These are phyloP conservation scores for Bovichtus variegatus DNA, from an alignment of 2,797 vertebrate species.

Conservation along the genomic window DNA sequence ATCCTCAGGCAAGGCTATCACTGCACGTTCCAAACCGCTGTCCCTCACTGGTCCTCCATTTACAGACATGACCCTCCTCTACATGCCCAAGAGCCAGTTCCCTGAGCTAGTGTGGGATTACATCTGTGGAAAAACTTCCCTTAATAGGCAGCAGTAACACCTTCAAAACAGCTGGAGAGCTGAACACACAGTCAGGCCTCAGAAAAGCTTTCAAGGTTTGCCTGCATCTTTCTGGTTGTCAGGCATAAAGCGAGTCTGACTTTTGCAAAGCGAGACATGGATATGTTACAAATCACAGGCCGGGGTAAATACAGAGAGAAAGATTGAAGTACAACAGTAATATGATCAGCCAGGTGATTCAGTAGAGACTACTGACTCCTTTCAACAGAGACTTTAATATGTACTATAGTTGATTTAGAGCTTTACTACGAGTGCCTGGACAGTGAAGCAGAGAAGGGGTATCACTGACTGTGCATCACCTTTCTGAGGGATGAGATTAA, in stretches of 20 bases:
- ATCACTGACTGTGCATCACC: background rate
- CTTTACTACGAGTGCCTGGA: background rate
- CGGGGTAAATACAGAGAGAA: background rate
- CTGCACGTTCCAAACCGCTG: conserved; percentile 38
- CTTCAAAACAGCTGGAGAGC: conserved; percentile 51
- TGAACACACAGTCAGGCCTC: conserved; percentile 26
- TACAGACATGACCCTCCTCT: conserved; percentile 38
- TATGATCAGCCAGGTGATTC: background rate
- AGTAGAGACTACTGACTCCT: background rate
- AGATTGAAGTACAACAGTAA: background rate
- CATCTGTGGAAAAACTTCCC: conserved; percentile 74
- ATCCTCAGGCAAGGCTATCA: conserved; percentile 30
- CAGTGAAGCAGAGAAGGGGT: background rate
- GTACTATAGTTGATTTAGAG: background rate
- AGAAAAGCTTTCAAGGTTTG: conserved; percentile 1
- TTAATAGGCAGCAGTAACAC: conserved; percentile 25
- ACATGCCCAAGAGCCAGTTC: conserved; percentile 34
- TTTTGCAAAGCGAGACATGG: conserved; percentile 4
- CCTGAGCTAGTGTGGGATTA: conserved; percentile 45
- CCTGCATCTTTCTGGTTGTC: background rate
- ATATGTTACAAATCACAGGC: background rate
- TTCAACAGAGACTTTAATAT: background rate
- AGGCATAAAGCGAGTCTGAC: background rate
- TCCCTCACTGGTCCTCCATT: conserved; percentile 45
- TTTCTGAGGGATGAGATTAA: conserved; percentile 4